These are phyloP conservation scores for Polypedilum vanderplanki DNA, from an alignment of 1,140 invertebrate genomes.

Conservation along the genomic window DNA sequence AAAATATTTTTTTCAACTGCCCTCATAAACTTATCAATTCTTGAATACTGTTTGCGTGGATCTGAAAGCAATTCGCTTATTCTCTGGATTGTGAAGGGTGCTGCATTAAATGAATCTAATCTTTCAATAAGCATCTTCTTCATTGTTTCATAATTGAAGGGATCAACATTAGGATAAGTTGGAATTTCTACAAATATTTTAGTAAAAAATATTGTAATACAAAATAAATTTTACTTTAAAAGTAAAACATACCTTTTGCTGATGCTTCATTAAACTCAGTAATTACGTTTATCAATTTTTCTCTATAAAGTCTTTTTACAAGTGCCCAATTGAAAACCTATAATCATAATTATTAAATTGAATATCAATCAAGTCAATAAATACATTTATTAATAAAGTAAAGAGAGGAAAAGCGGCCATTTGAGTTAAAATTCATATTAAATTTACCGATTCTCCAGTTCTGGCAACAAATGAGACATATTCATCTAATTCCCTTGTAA, in stretches of 20 bases:
- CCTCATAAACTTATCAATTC: slow-evolving; percentile 93
- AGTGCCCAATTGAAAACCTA: slow-evolving; percentile 88
- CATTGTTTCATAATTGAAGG: slow-evolving; percentile 85
- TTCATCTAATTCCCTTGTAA: slow-evolving; percentile 83
- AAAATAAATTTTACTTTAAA: neutral
- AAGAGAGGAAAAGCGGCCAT: too few species aligned
- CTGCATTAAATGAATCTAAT: slow-evolving; percentile 74
- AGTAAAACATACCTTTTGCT: slow-evolving; percentile 34
- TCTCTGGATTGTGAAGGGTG: slow-evolving; percentile 93
- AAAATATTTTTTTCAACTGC: slow-evolving; percentile 91
- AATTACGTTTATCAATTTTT: slow-evolving; percentile 80
- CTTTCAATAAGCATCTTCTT: slow-evolving; percentile 76
- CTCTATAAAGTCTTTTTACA: slow-evolving; percentile 78
- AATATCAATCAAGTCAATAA: neutral
- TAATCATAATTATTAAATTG: neutral
- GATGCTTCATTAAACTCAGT: slow-evolving; percentile 76
- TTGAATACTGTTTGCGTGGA: slow-evolving; percentile 89
- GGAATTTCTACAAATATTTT: slow-evolving; percentile 51
- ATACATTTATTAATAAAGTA: neutral
- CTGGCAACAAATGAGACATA: slow-evolving; percentile 85
- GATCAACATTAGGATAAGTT: slow-evolving; percentile 80
- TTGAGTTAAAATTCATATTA: neutral
- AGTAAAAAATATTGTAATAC: too few species aligned
- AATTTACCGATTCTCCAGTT: slow-evolving; percentile 63
- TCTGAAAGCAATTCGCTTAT: slow-evolving; percentile 87